Conservation (phyloP, 2,797 vertebrate genomes). For the Iguana delicatissima region DNA sequence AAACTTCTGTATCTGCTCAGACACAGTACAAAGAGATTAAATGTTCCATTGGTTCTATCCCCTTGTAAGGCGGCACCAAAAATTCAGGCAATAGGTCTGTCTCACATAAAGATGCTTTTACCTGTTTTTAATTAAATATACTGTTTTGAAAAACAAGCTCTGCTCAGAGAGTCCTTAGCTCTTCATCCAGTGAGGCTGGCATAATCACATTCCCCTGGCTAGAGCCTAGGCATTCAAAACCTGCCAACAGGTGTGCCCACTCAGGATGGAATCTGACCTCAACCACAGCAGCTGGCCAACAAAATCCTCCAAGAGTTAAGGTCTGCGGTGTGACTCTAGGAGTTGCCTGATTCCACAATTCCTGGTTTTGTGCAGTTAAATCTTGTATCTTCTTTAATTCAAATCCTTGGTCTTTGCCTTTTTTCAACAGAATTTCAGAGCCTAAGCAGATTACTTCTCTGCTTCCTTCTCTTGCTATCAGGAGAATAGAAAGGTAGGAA, state of each 20-base stretch:
- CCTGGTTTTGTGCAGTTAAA: background rate
- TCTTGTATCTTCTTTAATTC: background rate
- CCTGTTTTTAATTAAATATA: slow-evolving; percentile 62
- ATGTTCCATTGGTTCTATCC: slow-evolving; percentile 66
- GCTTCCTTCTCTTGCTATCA: background rate
- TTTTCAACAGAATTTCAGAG: background rate
- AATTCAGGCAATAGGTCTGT: slow-evolving; percentile 44
- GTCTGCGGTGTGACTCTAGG: slow-evolving; percentile 17
- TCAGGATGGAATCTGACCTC: slow-evolving; percentile 11
- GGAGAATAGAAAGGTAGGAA: background rate
- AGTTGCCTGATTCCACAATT: background rate
- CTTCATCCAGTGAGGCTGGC: slow-evolving; percentile 5
- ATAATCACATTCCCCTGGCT: background rate
- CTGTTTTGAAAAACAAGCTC: slow-evolving; percentile 34
- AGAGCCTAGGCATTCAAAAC: slow-evolving; percentile 21
- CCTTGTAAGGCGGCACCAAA: slow-evolving; percentile 45
- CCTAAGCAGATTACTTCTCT: background rate
- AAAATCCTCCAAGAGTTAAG: slow-evolving; percentile 20
- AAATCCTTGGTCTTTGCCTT: background rate
- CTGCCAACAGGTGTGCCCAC: slow-evolving; percentile 25
- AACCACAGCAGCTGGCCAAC: background rate
- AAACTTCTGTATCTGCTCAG: slow-evolving; percentile 52
- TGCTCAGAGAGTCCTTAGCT: slow-evolving; percentile 47
- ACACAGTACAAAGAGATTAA: slow-evolving; percentile 68
- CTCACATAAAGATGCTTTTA: slow-evolving; percentile 53